These are phyloP conservation scores for Drosophila melanogaster DNA, from an alignment of 1,140 invertebrate genomes.

Conservation along the genomic window Release_6_plus_ISO1_MT NT_033779.5:9834001-9834500, in stretches of 20 bases:
- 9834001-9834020: slow-evolving; percentile 28
- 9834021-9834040: neutral
- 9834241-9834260: too few relatives aligned
- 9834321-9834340: slow-evolving; percentile 57
- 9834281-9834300: neutral
- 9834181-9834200: slow-evolving; percentile 45
- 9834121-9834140: slow-evolving; percentile 76
- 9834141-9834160: slow-evolving; percentile 29
- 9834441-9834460: slow-evolving; percentile 26
- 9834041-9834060: slow-evolving; percentile 47
- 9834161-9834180: slow-evolving; percentile 15
- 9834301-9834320: slow-evolving; percentile 54
- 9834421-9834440: slow-evolving; percentile 78
- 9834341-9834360: slow-evolving; percentile 14
- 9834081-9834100: slow-evolving; percentile 47
- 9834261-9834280: neutral
- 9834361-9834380: slow-evolving; percentile 55
- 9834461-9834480: slow-evolving; percentile 5
- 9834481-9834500: slow-evolving; percentile 68
- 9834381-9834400: slow-evolving; percentile 40
- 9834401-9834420: slow-evolving; percentile 76
- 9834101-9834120: slow-evolving; percentile 74
- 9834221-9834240: neutral
- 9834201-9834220: slow-evolving; percentile 46
- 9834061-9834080: slow-evolving; percentile 33